Conservation (phyloP, 2,113 vertebrate genomes). For the Pomatorhinus ruficollis region DNA sequence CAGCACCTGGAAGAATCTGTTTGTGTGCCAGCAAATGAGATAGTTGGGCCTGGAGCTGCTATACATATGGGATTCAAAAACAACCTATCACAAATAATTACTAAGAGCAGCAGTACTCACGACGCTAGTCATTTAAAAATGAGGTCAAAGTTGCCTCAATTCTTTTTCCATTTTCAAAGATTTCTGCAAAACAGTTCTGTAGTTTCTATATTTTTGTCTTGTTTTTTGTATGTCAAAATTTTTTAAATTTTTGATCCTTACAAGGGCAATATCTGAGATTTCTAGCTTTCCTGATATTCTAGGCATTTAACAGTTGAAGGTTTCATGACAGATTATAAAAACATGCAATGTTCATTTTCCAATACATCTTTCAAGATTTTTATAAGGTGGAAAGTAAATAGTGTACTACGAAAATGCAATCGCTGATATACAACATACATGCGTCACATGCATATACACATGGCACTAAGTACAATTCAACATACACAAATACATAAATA, state of each 20-base stretch:
- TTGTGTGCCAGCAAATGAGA: conserved; percentile 81
- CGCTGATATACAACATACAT: neutral
- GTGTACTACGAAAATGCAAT: neutral
- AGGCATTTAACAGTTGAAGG: neutral
- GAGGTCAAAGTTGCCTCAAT: conserved; percentile 76
- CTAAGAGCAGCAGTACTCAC: conserved; percentile 75
- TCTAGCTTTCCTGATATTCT: neutral
- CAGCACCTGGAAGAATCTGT: conserved; percentile 86
- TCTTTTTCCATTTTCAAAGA: conserved; percentile 63
- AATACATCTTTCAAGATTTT: neutral
- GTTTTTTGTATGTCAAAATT: neutral
- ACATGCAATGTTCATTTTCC: neutral
- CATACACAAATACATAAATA: neutral
- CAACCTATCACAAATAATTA: conserved; percentile 85
- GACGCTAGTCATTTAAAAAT: conserved; percentile 73
- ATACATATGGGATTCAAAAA: conserved; percentile 81
- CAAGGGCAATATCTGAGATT: neutral
- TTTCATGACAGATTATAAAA: neutral
- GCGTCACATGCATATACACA: neutral
- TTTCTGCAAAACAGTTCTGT: conserved; percentile 14
- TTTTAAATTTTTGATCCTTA: conserved; percentile 21
- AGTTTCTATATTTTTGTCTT: neutral
- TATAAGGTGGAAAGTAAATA: neutral
- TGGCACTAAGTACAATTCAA: neutral
- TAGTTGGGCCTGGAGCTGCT: conserved; percentile 76